Evolutionary conservation across 2,113 vertebrate species (phyloP), one percentile per base, ranked within the genome.

Genomic region (Oreocharis arfaki): DNA sequence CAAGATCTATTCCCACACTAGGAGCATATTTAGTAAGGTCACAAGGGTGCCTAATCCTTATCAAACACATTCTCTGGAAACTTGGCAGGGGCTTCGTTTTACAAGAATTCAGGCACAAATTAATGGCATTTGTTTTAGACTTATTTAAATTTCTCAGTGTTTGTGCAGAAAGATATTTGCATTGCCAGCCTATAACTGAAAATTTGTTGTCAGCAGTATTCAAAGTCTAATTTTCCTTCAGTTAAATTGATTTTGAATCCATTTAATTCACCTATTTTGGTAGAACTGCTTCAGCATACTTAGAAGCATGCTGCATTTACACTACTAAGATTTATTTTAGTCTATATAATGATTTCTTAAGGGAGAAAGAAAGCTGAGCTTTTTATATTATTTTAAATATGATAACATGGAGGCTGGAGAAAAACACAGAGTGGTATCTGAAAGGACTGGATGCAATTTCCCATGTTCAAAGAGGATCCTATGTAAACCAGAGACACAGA

Each of bases 61-160:
- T 98, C 98, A 92, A 97, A 98, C 97, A 98, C 97, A 76, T 98
- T 98, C 97, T 76, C 96, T 98, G 98, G 98, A 98, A 98, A 98
- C 98, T 98, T 98, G 98, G 98, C 98, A 97, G 86, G 60, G 79
- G 35, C 35, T 94, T 91, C 42, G 2, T 91, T 89, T 88, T 87
- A 76, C 89, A 87, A 80, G 93, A 94, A 90, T 89, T 95, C 84
- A 42, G 73, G 35, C 16, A 2, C 50, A 74, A 93, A 93, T 92
- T 68, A 82, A 50, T 33, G 41, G 57, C 92, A 67, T 84, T 92
- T 42, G 30, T 2, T 86, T 83, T 26, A 75, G 70, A 18, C 42
- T 65, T 42, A 19, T 14, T 73, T 67, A 59, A 52, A 35, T 74
- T 74, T 79, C 74, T 63, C 50, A 39, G 16, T 39, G 23, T 80